These are phyloP conservation scores for Aphelocoma californica DNA, from an alignment of 2,797 vertebrate genomes.

Conservation along the genomic window DNA sequence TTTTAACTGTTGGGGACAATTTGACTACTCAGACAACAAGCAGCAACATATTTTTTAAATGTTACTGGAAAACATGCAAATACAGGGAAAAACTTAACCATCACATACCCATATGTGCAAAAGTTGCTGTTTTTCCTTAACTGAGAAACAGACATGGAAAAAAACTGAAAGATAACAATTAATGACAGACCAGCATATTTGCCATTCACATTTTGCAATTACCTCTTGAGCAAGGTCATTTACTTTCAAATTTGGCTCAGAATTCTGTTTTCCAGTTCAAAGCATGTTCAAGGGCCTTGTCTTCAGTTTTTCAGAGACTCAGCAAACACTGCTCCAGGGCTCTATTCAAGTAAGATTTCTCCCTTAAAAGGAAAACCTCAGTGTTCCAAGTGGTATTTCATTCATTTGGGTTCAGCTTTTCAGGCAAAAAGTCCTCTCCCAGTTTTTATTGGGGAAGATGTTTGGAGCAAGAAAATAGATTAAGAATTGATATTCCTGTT, in stretches of 20 bases:
- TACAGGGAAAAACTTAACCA: not conserved
- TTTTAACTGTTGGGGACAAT: not conserved
- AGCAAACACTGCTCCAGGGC: not conserved
- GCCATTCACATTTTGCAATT: not conserved
- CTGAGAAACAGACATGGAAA: not conserved
- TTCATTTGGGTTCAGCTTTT: not conserved
- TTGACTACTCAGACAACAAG: not conserved
- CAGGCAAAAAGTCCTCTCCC: not conserved
- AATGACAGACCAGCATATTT: not conserved
- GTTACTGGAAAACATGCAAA: not conserved
- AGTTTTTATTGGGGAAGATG: not conserved
- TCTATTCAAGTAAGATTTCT: not conserved
- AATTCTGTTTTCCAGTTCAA: not conserved
- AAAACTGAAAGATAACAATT: not conserved
- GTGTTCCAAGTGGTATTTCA: not conserved
- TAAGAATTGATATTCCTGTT: not conserved
- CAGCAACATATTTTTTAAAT: not conserved
- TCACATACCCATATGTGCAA: not conserved
- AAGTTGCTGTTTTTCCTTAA: not conserved
- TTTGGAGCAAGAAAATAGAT: not conserved
- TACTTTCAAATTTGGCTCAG: not conserved
- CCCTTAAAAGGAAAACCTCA: not conserved
- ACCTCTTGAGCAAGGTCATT: not conserved
- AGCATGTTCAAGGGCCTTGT: not conserved
- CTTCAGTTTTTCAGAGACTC: not conserved